phyloP scores from a whole-genome alignment of 2,888 invertebrate genomes.

The Orchesellides sinensis region DNA sequence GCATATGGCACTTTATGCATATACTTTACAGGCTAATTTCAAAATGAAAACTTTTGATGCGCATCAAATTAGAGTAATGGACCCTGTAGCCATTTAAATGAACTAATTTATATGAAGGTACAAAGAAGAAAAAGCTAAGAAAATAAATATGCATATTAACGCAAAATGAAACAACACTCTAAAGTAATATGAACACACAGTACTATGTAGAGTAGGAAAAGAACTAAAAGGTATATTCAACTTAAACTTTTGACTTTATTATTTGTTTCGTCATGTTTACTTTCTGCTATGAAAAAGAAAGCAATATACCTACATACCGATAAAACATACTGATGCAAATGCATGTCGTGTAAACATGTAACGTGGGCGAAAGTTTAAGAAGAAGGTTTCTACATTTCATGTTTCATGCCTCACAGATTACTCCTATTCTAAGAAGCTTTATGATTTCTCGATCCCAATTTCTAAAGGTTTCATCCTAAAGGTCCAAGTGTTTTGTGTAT shows the following conservation, averaged over 20 bases:
- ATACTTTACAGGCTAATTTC: slow-evolving; percentile 21
- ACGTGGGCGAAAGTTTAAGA: not conserved
- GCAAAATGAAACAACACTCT: not conserved
- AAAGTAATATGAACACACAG: not conserved
- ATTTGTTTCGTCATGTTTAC: too few species aligned
- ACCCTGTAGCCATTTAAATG: slow-evolving; percentile 19
- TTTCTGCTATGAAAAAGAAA: too few species aligned
- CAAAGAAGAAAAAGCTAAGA: not conserved
- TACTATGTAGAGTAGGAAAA: too few species aligned
- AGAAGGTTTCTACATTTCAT: not conserved
- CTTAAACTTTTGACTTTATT: too few species aligned
- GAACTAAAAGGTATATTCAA: too few species aligned
- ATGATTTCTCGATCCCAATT: not conserved
- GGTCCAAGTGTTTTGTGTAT: not conserved
- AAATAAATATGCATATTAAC: not conserved
- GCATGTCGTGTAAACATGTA: not conserved
- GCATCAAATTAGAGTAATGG: slow-evolving; percentile 51
- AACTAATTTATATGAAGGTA: not conserved
- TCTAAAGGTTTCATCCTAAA: not conserved
- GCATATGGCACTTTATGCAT: not conserved
- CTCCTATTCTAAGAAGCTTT: not conserved
- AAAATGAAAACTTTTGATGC: slow-evolving; percentile 47
- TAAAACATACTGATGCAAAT: too few species aligned
- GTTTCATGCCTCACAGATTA: not conserved
- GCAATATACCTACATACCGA: too few species aligned